A percentile compares a stretch with the other conserved stretches of the same genome.
These are phyloP conservation scores for Vulpes vulpes DNA, from an alignment of 2,113 vertebrate species.

Conservation along the genomic window DNA sequence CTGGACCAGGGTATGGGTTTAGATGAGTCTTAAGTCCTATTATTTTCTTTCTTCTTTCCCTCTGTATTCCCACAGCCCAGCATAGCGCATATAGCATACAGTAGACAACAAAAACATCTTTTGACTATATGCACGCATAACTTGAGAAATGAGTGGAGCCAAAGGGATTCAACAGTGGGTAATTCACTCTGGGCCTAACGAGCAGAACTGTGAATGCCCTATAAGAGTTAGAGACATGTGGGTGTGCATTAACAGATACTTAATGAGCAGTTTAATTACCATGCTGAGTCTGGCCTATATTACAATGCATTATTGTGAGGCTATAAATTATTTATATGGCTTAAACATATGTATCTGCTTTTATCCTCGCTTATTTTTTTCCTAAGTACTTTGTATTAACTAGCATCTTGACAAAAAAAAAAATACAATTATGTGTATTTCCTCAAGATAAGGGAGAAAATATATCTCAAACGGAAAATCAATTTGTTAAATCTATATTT, in stretches of 20 bases:
- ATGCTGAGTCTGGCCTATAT: slow-evolving; percentile 46
- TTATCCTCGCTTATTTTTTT: not conserved
- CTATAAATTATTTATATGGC: slow-evolving; percentile 71
- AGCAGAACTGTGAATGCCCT: slow-evolving; percentile 30
- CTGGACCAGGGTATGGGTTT: not conserved
- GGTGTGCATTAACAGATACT: slow-evolving; percentile 61
- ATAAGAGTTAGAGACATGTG: slow-evolving; percentile 13
- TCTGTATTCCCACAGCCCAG: not conserved
- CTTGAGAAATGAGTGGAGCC: slow-evolving; percentile 29
- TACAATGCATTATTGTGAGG: slow-evolving; percentile 58
- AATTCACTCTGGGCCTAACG: slow-evolving; percentile 37
- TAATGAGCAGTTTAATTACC: slow-evolving; percentile 73
- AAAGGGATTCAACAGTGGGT: not conserved
- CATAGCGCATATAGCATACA: not conserved
- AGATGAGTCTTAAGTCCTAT: not conserved
- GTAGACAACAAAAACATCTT: not conserved
- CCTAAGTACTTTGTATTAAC: slow-evolving; percentile 60
- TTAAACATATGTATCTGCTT: slow-evolving; percentile 63
- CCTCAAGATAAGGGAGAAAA: slow-evolving; percentile 32
- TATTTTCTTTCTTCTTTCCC: not conserved
- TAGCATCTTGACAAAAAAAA: slow-evolving; percentile 52
- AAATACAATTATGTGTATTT: slow-evolving; percentile 13
- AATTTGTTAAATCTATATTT: slow-evolving; percentile 69
- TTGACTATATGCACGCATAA: not conserved
- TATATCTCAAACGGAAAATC: slow-evolving; percentile 58